Conservation (phyloP, 2,797 vertebrate genomes). For the Enteromius fasciolatus region DNA sequence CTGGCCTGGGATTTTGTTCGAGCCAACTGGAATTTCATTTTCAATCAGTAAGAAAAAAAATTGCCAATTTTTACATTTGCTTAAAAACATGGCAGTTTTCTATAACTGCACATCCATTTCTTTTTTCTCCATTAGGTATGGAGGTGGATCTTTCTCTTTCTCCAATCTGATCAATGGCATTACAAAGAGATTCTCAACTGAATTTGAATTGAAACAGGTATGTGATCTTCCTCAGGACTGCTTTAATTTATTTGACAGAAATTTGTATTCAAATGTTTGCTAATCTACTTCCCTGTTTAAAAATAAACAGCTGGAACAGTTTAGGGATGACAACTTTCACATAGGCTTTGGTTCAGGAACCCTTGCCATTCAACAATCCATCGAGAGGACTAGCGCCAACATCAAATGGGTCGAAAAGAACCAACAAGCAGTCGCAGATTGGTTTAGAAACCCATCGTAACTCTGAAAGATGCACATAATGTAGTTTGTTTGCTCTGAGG, state of each 20-base stretch:
- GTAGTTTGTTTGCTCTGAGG: conserved; percentile 13
- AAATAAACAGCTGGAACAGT: conserved; percentile 80
- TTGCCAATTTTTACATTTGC: background rate
- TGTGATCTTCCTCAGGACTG: conserved; percentile 35
- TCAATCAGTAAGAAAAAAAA: conserved; percentile 81
- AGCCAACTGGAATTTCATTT: conserved; percentile 82
- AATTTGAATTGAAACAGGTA: conserved; percentile 89
- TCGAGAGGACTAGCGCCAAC: conserved; percentile 87
- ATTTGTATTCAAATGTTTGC: background rate
- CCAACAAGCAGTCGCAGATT: conserved; percentile 63
- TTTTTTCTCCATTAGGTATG: conserved; percentile 77
- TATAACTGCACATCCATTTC: background rate
- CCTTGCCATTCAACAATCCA: conserved; percentile 87
- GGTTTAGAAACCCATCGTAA: conserved; percentile 69
- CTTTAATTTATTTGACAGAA: background rate
- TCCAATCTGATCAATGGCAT: conserved; percentile 82
- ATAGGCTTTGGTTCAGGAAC: conserved; percentile 88
- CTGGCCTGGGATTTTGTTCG: conserved; percentile 92
- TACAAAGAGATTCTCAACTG: conserved; percentile 83
- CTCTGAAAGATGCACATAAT: background rate
- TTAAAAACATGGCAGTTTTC: background rate
- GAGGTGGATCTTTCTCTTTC: conserved; percentile 93
- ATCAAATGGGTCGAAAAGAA: conserved; percentile 88
- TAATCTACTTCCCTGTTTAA: conserved; percentile 14
- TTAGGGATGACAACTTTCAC: conserved; percentile 78